Evolutionary conservation across 2,113 vertebrate species (phyloP), one percentile per base, ranked within the genome.

Genomic region (Madoqua kirkii): DNA sequence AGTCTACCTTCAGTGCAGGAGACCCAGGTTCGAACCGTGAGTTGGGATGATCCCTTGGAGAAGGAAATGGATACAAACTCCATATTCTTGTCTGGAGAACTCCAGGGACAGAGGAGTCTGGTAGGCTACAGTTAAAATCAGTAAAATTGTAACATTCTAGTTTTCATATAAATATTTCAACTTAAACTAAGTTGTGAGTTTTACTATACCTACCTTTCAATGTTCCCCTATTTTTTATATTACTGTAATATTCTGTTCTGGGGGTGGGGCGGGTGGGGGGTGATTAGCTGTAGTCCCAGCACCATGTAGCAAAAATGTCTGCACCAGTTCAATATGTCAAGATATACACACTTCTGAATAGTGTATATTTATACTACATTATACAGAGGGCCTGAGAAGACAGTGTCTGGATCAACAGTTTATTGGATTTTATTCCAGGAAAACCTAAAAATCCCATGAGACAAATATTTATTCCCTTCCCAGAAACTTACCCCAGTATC

Each of bases 161-260:
- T 87, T 90, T 95, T 59, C 40, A 3, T 55, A 60, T 54, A 76
- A 76, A 78, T 79, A 89, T 90, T 95, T 95, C 86, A 92, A 62
- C 12, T 85, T 96, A 92, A 50, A 43, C n/a, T 55, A 64, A 84
- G 7, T 21, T 85, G 5, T 91, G 19, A 81, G 19, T 87, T 96
- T 96, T 57, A 96, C 74, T 89, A 82, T 59, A 55, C 6, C 19
- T 86, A 36, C 54, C 86, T 87, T 59, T 48, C 13, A 43, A 52
- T 88, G 87, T 93, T 93, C 57, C 50, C 74, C 15, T 48, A 82
- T 84, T 52, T 74, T 95, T 82, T 81, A 81, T 87, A 31, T n/a
- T 67, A 85, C 59, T 96, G 91, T 95, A 91, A 74, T 52, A 48
- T 88, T 82, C 36, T 27, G 25, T 48, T 48, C 48, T 48, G 45